A percentile compares a stretch with the other conserved stretches of the same genome.
phyloP scores from a whole-genome alignment of 2,888 invertebrate genomes.

The Timandra comae region DNA sequence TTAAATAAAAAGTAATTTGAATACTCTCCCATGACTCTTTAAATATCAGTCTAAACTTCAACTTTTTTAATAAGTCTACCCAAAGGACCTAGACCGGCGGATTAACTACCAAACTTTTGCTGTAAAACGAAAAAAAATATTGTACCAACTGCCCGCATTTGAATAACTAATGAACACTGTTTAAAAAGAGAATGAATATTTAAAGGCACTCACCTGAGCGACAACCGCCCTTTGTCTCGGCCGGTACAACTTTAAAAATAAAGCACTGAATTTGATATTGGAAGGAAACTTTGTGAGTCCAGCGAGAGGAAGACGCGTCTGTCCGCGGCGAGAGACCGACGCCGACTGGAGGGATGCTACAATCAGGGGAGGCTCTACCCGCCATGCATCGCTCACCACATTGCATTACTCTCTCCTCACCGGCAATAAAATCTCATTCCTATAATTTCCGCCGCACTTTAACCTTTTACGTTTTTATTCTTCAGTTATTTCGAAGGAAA shows the following conservation, averaged over 20 bases:
- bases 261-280: slow-evolving; percentile 35
- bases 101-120: slow-evolving; percentile 52
- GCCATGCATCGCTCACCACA: slow-evolving; percentile 28
- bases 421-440: slow-evolving; percentile 34
- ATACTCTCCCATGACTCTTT: slow-evolving; percentile 40
- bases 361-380: slow-evolving; percentile 34
- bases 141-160: slow-evolving; percentile 27
- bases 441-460: slow-evolving; percentile 43
- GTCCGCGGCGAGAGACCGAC: slow-evolving; percentile 25
- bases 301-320: slow-evolving; percentile 24
- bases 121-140: slow-evolving; percentile 39
- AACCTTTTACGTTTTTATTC: slow-evolving; percentile 41
- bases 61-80: slow-evolving; percentile 63
- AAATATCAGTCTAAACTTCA: slow-evolving; percentile 40
- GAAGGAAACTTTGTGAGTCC: slow-evolving; percentile 21
- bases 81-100: slow-evolving; percentile 29
- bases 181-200: slow-evolving; percentile 33
- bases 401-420: slow-evolving; percentile 34
- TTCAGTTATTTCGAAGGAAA: slow-evolving; percentile 30
- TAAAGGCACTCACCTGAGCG: slow-evolving; percentile 34
- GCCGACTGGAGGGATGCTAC: slow-evolving; percentile 45
- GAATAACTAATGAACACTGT: slow-evolving; percentile 32
- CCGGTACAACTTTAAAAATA: slow-evolving; percentile 26
- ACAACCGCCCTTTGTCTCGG: slow-evolving; percentile 21
- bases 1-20: slow-evolving; percentile 26